phyloP scores from a whole-genome alignment of 2,113 vertebrate genomes.

The Tachysurus fulvidraco region DNA sequence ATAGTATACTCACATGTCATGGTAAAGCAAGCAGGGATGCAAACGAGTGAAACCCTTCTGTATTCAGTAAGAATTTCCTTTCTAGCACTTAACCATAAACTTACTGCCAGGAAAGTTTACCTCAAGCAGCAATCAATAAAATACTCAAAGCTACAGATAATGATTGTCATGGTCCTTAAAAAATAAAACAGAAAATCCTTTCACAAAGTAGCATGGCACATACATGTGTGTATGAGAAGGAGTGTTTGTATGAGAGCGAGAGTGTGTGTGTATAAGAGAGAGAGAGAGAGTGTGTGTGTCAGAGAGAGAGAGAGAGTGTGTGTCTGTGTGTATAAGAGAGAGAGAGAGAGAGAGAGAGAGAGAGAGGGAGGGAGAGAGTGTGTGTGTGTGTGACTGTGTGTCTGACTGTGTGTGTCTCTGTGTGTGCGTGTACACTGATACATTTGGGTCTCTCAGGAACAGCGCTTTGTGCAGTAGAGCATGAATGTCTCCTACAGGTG shows the following conservation, averaged over 20 bases:
- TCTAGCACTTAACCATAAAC: background rate
- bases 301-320: too few species aligned
- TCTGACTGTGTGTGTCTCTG: too few species aligned
- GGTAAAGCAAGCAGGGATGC: background rate
- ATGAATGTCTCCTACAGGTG: conserved; percentile 89
- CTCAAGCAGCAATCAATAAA: background rate
- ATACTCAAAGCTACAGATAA: background rate
- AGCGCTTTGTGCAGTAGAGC: conserved; percentile 93
- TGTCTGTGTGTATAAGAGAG: too few species aligned
- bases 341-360: too few species aligned
- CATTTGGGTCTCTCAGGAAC: conserved; percentile 97
- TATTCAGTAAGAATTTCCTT: background rate
- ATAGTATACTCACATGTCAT: background rate
- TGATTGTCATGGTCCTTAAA: background rate
- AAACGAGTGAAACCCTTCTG: background rate
- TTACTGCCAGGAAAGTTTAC: background rate
- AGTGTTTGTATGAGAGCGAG: too few species aligned
- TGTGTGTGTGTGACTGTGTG: too few species aligned
- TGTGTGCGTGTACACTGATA: conserved; percentile 61
- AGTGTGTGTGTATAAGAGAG: too few species aligned
- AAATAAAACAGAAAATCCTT: background rate
- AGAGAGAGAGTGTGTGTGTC: too few species aligned
- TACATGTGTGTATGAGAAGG: too few species aligned
- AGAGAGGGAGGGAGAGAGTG: too few species aligned
- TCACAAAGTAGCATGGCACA: background rate